Evolutionary conservation across 2,888 invertebrate species (phyloP), one percentile per base, ranked within the genome.

Genomic region (Ephialtes manifestator): DNA sequence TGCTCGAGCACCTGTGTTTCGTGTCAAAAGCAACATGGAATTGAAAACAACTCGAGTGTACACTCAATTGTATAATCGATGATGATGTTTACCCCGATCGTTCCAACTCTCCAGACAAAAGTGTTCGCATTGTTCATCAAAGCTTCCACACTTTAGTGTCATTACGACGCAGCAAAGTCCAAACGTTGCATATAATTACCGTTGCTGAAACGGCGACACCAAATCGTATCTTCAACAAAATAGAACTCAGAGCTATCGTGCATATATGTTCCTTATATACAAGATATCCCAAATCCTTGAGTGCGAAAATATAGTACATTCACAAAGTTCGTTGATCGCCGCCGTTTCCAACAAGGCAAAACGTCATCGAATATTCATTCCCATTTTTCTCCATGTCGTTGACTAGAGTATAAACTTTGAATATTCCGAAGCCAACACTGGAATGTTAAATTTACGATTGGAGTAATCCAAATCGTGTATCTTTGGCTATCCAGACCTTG

Each of bases 121-220:
- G 75, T 75, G 43, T 63, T n/a, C 46, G 60, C 20, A 35, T 43
- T 58, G 46, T 39, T 65, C 18, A n/a, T 31, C 43, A 65, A 39
- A 51, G 65, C 24, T 43, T 46, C 31, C 48, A 28, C 46, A 53
- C 24, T 63, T 13, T 63, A 75, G 58, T 20, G 11, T 39, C 31
- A 15, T 35, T 18, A 55, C 31, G 39, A 20, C 18, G 28, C 43
- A 43, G 13, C 48, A 15, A 39, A 63, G 35, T 63, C 63, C 18
- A 28, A 43, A 53, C 51, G n/a, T 20, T 15, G 35, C 24, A 28
- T 35, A 28, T 13, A 15, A 58, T 72, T 39, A 15, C n/a, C 28
- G 11, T 35, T n/a, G 35, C 35, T 31, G 35, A n/a, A n/a, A 15
- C 7, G 35, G 13, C 58, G 58, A 28, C 15, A 5, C 28, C 4